Evolutionary conservation across 2,113 vertebrate species (phyloP).

Genomic region (Platichthys flesus): DNA sequence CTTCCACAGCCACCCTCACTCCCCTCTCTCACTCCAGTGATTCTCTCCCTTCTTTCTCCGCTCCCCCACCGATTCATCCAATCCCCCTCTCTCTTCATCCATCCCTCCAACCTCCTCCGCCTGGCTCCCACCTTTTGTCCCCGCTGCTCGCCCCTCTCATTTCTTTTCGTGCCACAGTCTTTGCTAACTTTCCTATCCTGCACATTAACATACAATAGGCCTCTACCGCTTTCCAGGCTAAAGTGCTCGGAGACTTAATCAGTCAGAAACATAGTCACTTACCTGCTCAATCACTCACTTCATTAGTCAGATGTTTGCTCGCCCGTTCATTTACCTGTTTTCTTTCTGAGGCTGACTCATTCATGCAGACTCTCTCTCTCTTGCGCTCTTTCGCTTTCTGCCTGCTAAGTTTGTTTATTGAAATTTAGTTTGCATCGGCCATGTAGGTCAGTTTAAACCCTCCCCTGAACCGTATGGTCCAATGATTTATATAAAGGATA

Average conservation of each 20-base stretch:
- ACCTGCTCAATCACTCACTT: constrained; percentile 59
- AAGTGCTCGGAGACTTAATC: constrained; percentile 61
- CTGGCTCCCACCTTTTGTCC: constrained; percentile 44
- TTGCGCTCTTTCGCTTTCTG: not conserved
- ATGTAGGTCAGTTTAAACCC: not conserved
- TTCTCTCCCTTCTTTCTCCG: constrained; percentile 44
- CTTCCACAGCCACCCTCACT: constrained; percentile 68
- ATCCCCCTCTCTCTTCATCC: constrained; percentile 15
- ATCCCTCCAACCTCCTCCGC: constrained; percentile 5
- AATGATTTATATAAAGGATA: not conserved
- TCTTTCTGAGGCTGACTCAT: constrained; percentile 29
- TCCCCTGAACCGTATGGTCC: not conserved
- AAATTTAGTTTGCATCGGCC: not conserved
- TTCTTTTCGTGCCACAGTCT: constrained; percentile 47
- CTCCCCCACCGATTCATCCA: constrained; percentile 41
- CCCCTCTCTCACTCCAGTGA: constrained; percentile 65
- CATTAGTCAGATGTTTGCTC: constrained; percentile 57
- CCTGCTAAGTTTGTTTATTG: not conserved
- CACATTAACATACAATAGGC: constrained; percentile 70
- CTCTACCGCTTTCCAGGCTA: constrained; percentile 38
- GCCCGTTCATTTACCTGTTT: constrained; percentile 60
- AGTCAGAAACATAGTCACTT: constrained; percentile 59
- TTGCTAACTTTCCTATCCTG: constrained; percentile 39
- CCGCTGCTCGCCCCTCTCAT: constrained; percentile 23
- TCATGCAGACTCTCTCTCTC: constrained; percentile 18